Evolutionary conservation across 2,888 invertebrate species (phyloP).

Genomic region (Apotomis turbidana): DNA sequence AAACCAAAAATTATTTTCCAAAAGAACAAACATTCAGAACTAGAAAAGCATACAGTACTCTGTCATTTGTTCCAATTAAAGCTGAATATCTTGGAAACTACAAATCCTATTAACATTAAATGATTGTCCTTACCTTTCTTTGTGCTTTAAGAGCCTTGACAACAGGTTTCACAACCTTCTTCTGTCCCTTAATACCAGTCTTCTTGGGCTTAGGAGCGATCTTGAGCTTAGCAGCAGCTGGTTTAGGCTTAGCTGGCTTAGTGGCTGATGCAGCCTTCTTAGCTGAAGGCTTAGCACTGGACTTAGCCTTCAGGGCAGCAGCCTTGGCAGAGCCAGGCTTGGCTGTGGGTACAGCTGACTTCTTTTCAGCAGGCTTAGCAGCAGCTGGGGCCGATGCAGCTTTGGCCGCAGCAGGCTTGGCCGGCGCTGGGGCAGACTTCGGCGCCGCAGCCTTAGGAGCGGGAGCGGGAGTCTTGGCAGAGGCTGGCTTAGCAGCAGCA

Average conservation of each 20-base stretch:
- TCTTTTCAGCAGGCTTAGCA: constrained; percentile 72
- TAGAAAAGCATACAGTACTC: too few relatives aligned
- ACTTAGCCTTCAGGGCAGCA: constrained; percentile 77
- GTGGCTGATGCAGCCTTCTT: constrained; percentile 80
- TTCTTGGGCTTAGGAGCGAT: constrained; percentile 83
- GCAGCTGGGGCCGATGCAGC: constrained; percentile 70
- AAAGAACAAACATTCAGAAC: too few relatives aligned
- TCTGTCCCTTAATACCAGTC: constrained; percentile 82
- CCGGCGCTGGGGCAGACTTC: constrained; percentile 72
- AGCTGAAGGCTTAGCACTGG: constrained; percentile 79
- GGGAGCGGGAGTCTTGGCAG: constrained; percentile 59
- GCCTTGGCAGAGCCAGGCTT: constrained; percentile 83
- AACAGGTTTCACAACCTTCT: constrained; percentile 82
- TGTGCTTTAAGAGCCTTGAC: constrained; percentile 93
- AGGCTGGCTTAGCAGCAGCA: constrained; percentile 67
- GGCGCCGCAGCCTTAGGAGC: constrained; percentile 75
- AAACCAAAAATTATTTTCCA: too few relatives aligned
- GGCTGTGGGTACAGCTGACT: constrained; percentile 68
- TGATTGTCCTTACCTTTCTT: constrained; percentile 86
- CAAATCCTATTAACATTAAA: constrained; percentile 22
- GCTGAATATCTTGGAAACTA: neutral
- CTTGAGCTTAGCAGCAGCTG: constrained; percentile 77
- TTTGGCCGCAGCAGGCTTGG: constrained; percentile 76
- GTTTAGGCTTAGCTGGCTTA: constrained; percentile 77
- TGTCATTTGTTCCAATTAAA: too few relatives aligned